Conservation (phyloP, 2,797 vertebrate genomes). For the Danionella dracula region DNA sequence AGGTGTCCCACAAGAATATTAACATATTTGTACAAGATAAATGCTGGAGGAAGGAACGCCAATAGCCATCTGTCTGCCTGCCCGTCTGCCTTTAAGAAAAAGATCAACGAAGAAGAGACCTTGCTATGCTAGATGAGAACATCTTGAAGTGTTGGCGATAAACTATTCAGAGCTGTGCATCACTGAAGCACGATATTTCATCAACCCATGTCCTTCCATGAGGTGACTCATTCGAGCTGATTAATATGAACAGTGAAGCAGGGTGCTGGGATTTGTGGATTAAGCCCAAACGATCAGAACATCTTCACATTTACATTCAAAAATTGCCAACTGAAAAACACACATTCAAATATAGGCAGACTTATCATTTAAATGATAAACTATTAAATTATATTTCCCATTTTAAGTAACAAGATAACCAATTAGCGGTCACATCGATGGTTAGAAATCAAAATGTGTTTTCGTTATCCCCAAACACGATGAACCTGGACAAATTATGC, state of each 20-base stretch:
- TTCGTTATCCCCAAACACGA: too few relatives aligned
- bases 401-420: too few relatives aligned
- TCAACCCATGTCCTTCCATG: neutral
- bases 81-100: neutral
- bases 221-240: constrained; percentile 1
- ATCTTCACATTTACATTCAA: too few relatives aligned
- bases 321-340: too few relatives aligned
- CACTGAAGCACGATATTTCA: neutral
- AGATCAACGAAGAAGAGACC: neutral
- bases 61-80: neutral
- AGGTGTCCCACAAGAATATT: too few relatives aligned
- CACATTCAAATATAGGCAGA: too few relatives aligned
- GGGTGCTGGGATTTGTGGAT: neutral
- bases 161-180: constrained; percentile 1
- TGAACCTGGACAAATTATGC: too few relatives aligned
- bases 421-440: too few relatives aligned
- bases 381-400: too few relatives aligned
- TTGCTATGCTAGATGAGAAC: neutral
- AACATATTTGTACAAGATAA: neutral
- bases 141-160: neutral
- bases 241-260: constrained; percentile 9
- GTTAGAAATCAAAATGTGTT: too few relatives aligned
- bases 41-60: neutral
- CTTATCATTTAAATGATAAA: too few relatives aligned
- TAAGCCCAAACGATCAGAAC: neutral